phyloP scores from a whole-genome alignment of 1,140 invertebrate species.

The Potamilus streckersoni region DNA sequence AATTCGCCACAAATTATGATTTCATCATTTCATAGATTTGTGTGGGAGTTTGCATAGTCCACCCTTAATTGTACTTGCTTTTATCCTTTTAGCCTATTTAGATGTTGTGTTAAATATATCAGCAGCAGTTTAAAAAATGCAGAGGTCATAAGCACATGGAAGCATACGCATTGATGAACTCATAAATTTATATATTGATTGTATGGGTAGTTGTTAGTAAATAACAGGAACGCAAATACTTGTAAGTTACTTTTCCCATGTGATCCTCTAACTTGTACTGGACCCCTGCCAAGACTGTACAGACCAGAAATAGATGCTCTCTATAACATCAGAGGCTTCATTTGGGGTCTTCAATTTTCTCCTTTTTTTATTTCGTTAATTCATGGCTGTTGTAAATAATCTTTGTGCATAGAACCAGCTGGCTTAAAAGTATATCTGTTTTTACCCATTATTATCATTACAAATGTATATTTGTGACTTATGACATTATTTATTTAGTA shows the following conservation, averaged over 20 bases:
- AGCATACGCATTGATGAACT: neutral
- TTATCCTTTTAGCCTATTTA: neutral
- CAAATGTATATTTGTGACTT: neutral
- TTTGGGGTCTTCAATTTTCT: too few relatives aligned
- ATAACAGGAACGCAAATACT: too few relatives aligned
- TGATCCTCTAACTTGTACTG: too few relatives aligned
- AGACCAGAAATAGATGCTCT: too few relatives aligned
- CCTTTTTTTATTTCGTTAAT: neutral
- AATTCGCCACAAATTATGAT: neutral
- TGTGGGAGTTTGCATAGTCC: neutral
- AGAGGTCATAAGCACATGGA: neutral
- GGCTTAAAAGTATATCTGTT: neutral
- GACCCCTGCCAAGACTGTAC: too few relatives aligned
- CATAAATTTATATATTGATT: too few relatives aligned
- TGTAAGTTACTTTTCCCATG: too few relatives aligned
- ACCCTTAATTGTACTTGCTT: neutral
- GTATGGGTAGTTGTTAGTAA: too few relatives aligned
- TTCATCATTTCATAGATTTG: conserved; percentile 1
- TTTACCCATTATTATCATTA: neutral
- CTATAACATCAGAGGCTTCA: too few relatives aligned
- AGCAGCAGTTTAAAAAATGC: neutral
- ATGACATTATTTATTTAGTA: neutral
- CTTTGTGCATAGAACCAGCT: neutral
- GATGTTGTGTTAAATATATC: neutral
- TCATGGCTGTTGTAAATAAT: neutral